phyloP scores from a whole-genome alignment of 2,113 vertebrate species.

The Tricholaema leucomelas region DNA sequence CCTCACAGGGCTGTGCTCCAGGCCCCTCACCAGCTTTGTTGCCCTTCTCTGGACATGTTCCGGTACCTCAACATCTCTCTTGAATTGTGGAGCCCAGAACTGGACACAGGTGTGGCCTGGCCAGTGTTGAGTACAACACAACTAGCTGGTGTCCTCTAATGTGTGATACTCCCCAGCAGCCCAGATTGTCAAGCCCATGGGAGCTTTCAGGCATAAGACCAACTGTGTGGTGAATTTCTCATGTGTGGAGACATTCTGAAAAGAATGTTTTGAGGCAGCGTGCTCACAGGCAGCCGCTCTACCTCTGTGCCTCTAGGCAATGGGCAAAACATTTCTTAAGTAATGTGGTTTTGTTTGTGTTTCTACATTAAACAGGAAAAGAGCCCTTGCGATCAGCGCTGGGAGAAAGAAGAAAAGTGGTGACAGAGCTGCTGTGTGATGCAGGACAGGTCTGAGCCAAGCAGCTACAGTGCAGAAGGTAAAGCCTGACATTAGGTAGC shows the following conservation, averaged over 20 bases:
- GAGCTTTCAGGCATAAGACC: neutral
- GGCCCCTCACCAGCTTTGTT: too few relatives aligned
- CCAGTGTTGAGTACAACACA: too few relatives aligned
- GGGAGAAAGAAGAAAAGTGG: neutral
- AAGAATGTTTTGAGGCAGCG: neutral
- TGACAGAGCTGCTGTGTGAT: neutral
- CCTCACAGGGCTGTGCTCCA: too few relatives aligned
- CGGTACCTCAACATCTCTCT: too few relatives aligned
- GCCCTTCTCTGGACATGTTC: too few relatives aligned
- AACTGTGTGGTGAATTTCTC: accelerated
- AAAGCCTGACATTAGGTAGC: neutral
- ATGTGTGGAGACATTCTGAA: neutral
- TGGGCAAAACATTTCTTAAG: neutral
- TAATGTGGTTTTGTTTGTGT: neutral
- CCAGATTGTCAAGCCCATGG: neutral
- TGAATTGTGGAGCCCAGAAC: too few relatives aligned
- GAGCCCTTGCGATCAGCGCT: neutral
- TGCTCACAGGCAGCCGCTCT: neutral
- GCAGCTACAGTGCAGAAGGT: neutral
- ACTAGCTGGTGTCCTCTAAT: neutral
- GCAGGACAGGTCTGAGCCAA: neutral
- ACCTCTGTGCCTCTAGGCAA: neutral
- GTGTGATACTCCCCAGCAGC: neutral
- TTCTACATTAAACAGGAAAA: neutral
- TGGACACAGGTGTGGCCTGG: too few relatives aligned